A percentile compares a stretch with the other conserved stretches of the same genome.
phyloP scores from a whole-genome alignment of 2,797 vertebrate genomes.

The Oryzias sinensis region DNA sequence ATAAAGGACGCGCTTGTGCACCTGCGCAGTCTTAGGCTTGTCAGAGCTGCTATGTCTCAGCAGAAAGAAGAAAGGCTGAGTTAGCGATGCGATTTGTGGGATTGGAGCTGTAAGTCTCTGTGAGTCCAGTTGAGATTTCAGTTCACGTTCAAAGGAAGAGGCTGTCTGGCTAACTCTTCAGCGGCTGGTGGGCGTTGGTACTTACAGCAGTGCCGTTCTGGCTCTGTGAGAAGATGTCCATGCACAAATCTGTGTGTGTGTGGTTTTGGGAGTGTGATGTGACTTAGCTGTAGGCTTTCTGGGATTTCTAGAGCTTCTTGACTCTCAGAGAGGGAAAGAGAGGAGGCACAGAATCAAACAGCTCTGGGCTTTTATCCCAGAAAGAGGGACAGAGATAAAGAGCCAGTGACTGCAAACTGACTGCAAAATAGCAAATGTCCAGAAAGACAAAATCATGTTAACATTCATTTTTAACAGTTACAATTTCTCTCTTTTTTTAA shows the following conservation, averaged over 20 bases:
- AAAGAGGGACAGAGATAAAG: constrained; percentile 30
- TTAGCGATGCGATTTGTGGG: constrained; percentile 23
- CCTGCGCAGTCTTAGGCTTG: constrained; percentile 25
- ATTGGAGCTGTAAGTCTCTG: constrained; percentile 25
- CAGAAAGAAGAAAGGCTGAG: constrained; percentile 16
- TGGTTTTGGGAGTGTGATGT: constrained; percentile 23
- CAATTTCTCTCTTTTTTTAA: background rate
- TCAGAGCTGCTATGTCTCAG: constrained; percentile 30
- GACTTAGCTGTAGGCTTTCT: constrained; percentile 35
- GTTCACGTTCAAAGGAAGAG: constrained; percentile 56
- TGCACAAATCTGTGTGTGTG: no score
- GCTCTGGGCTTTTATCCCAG: constrained; percentile 28
- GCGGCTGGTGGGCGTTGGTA: constrained; percentile 44
- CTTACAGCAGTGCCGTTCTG: constrained; percentile 39
- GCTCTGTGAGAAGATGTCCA: background rate
- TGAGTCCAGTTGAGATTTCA: constrained; percentile 45
- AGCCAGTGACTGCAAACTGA: constrained; percentile 37
- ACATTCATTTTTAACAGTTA: background rate
- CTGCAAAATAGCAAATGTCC: background rate
- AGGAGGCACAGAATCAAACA: constrained; percentile 26
- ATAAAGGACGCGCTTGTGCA: constrained; percentile 6
- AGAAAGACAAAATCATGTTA: background rate
- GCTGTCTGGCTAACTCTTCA: constrained; percentile 43
- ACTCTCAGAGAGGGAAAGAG: constrained; percentile 16
- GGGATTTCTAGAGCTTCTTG: constrained; percentile 39